These are phyloP conservation scores for Alsophila aescularia DNA, from an alignment of 2,888 invertebrate genomes.

Conservation along the genomic window DNA sequence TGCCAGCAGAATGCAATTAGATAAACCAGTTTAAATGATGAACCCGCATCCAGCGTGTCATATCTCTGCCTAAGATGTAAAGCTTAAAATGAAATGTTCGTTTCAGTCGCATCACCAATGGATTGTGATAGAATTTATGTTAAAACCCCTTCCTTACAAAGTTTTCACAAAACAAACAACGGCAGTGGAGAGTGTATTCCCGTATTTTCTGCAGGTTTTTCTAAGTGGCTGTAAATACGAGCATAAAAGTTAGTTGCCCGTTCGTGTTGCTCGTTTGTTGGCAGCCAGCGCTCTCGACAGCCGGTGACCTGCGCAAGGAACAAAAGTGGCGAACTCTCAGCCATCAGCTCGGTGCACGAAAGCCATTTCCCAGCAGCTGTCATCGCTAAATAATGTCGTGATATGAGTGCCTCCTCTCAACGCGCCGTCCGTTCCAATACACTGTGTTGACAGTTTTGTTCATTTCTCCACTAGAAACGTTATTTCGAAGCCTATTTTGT, in stretches of 20 bases:
- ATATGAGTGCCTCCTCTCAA: conserved; percentile 19
- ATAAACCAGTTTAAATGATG: too few species aligned
- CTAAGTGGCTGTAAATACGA: conserved; percentile 29
- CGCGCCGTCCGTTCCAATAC: conserved; percentile 4
- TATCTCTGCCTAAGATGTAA: too few species aligned
- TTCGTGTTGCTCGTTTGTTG: conserved; percentile 33
- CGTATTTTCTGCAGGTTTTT: conserved; percentile 31
- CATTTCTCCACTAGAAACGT: conserved; percentile 26
- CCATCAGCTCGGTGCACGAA: conserved; percentile 22
- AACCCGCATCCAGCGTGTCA: too few species aligned
- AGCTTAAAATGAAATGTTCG: too few species aligned
- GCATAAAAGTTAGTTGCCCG: conserved; percentile 18
- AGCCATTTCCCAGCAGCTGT: conserved; percentile 38
- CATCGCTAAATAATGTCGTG: conserved; percentile 43
- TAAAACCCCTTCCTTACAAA: not conserved
- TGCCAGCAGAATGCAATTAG: too few species aligned
- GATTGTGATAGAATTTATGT: conserved; percentile 6
- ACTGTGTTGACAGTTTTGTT: conserved; percentile 28
- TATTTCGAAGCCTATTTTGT: conserved; percentile 6
- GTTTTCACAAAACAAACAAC: conserved; percentile 9
- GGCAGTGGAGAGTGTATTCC: conserved; percentile 19
- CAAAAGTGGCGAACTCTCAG: conserved; percentile 26
- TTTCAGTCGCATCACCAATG: too few species aligned
- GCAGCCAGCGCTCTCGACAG: conserved; percentile 29
- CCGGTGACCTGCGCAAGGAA: conserved; percentile 11